Base-by-base conservation (phyloP, 92 coral and sea anemone species). In the Scolanthus callimorphus region DNA sequence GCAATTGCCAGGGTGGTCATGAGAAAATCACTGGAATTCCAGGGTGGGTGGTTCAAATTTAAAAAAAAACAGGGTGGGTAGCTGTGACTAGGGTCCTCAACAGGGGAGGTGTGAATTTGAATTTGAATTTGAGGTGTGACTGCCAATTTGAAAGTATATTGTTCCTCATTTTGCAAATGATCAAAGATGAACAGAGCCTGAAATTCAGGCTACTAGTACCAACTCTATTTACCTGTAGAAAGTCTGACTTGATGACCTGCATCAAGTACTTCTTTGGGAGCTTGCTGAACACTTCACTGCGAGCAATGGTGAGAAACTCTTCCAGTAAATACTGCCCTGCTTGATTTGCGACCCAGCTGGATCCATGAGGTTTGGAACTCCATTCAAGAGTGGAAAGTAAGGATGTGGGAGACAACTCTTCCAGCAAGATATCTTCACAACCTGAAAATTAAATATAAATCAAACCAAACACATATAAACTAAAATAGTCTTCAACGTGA, bases 361-460 rank as follows among this genome's bases (percentile, higher is more conserved):
- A 94, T 10, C 99, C 97, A 55, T 94, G 88, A 17, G 96, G 80
- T 44, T 76, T 82, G 0, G 85, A 63, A 53, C 99, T 94, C 99
- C 99, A 94, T 11, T 84, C 94, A 20, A 94, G 73, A 21, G 91
- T 78, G 8, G 62, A 71, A 0, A 88, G 66, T 20, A 94, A 31
- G 0, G 99, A 80, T 45, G 88, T 77, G 1, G 89, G 81, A 0
- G 99, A 88, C 11, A 94, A 62, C 61, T 94, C 99, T 63, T 94
- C 97, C 15, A 76, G 68, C 24, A 94, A 73, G 51, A 94, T 78
- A 51, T 94, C 99, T 47, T 94, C 99, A 58, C 97, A 90, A 31
- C 99, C 99, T 94, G 59, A 38, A 22, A 45, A 27, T 19, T 11
- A 37, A 25, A 46, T 29, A 20, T 4, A 19, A 51, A 47, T 31